A percentile compares a stretch with the other conserved stretches of the same genome.
Evolutionary conservation across 2,113 vertebrate genomes (phyloP).

Genomic region (Diadophis punctatus): DNA sequence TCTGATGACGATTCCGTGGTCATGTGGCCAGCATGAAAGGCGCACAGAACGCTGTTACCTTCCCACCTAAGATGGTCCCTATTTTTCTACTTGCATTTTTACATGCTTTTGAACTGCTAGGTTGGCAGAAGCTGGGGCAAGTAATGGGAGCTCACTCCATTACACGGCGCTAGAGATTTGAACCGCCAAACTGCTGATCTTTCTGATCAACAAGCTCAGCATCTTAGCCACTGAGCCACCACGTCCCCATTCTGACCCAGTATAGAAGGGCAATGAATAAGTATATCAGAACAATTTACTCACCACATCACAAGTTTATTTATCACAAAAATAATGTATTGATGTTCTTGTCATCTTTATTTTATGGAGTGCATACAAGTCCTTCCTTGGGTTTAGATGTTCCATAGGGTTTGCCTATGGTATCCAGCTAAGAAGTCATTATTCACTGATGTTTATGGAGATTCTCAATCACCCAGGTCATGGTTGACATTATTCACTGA

Average conservation of each 20-base stretch:
- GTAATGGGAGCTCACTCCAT: no score
- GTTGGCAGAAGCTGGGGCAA: no score
- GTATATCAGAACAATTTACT: constrained; percentile 7
- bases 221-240: no score
- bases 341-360: neutral
- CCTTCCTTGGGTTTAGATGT: neutral
- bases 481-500: neutral
- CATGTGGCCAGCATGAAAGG: no score
- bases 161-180: no score
- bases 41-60: no score
- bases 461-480: neutral
- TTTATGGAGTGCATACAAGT: neutral
- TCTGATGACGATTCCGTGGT: no score
- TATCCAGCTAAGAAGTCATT: neutral
- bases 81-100: no score
- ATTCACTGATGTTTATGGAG: neutral
- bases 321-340: neutral
- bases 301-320: neutral
- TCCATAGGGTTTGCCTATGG: neutral
- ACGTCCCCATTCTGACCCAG: neutral
- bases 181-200: no score
- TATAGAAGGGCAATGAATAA: constrained; percentile 4
- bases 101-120: no score
- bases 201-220: no score
- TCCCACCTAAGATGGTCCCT: no score